A percentile compares a stretch with the other conserved stretches of the same genome.
phyloP scores from a whole-genome alignment of 2,113 vertebrate genomes.

The Trematomus loennbergii region DNA sequence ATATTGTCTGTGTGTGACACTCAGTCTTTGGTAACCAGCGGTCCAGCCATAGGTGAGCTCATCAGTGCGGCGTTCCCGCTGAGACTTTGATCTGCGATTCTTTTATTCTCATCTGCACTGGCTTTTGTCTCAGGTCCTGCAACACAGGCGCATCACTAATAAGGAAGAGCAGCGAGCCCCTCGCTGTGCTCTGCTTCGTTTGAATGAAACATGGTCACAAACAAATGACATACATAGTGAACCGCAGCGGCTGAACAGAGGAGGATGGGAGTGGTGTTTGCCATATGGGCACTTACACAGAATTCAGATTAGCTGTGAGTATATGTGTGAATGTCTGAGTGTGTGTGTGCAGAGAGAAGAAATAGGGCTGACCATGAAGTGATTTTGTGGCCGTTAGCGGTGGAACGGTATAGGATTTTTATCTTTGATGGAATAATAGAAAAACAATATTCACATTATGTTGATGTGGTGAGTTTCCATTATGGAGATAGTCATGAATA shows the following conservation, averaged over 20 bases:
- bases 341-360: constrained; percentile 21
- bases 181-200: constrained; percentile 2
- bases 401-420: no score
- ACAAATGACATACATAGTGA: constrained; percentile 26
- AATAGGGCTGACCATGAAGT: constrained; percentile 12
- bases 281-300: constrained; percentile 52
- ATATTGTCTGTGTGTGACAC: not conserved
- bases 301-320: constrained; percentile 61
- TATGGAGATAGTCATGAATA: no score
- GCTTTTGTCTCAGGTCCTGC: constrained; percentile 19
- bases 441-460: no score
- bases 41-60: constrained; percentile 34
- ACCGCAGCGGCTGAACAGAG: constrained; percentile 13
- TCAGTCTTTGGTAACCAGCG: constrained; percentile 33
- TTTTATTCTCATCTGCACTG: not conserved
- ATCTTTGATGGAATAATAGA: no score
- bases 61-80: constrained; percentile 12
- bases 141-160: constrained; percentile 7
- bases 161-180: not conserved
- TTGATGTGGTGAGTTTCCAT: no score
- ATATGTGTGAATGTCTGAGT: constrained; percentile 19
- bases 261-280: constrained; percentile 36
- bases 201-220: constrained; percentile 24
- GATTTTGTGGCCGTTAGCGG: constrained; percentile 30
- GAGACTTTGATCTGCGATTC: constrained; percentile 32